Percentiles rank a stretch among this genome's conserved stretches.
phyloP scores from a whole-genome alignment of 35 echinoderm and acorn worm genomes.

The Lytechinus pictus region DNA sequence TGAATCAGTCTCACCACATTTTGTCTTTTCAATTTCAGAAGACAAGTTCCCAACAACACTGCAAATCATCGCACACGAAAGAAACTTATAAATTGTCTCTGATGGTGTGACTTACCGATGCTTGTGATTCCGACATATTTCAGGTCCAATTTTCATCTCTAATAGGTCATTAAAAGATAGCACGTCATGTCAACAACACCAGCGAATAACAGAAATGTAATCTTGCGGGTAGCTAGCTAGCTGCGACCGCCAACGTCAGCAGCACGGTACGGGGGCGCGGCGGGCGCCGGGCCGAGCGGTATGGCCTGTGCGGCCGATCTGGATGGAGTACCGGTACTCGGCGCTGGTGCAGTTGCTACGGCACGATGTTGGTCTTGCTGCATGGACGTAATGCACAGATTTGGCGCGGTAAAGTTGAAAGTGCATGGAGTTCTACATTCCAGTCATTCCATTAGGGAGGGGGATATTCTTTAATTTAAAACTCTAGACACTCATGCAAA shows the following conservation, averaged over 20 bases:
- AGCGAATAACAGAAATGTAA: too few relatives aligned
- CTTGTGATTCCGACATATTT: neutral
- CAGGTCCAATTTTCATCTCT: neutral
- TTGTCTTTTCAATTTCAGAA: too few relatives aligned
- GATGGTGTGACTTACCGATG: neutral
- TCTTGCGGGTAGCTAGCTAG: too few relatives aligned
- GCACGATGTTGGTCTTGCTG: too few relatives aligned
- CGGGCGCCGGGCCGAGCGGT: too few relatives aligned
- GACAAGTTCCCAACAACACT: neutral
- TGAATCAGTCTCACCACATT: too few relatives aligned
- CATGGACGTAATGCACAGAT: neutral
- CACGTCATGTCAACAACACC: too few relatives aligned
- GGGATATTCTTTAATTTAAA: neutral
- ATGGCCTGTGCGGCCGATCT: too few relatives aligned
- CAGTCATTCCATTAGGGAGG: neutral
- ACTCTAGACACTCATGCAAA: neutral
- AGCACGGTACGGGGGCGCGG: too few relatives aligned
- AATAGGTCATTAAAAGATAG: neutral
- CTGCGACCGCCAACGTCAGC: too few relatives aligned
- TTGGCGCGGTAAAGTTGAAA: neutral
- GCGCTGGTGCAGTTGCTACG: too few relatives aligned
- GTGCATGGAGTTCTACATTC: neutral
- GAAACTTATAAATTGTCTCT: neutral
- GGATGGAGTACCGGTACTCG: too few relatives aligned
- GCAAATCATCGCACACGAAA: neutral